Evolutionary conservation across 2,797 vertebrate species (phyloP).

Genomic region (Alosa sapidissima): DNA sequence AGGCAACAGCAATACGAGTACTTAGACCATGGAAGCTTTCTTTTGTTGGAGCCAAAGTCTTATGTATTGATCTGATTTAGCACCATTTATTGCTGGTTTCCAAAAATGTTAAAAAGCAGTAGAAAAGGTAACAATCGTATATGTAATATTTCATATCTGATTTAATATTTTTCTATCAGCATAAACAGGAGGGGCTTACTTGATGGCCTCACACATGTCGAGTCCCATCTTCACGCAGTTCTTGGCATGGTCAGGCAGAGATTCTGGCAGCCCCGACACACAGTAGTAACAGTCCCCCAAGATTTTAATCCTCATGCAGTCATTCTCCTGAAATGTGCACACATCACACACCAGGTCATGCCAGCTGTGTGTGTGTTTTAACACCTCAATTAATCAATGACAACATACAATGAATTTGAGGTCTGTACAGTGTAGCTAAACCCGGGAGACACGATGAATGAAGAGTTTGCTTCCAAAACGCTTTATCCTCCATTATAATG

Average conservation of each 20-base stretch:
- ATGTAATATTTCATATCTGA: no score
- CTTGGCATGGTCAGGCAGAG: conserved; percentile 95
- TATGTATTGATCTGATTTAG: not conserved
- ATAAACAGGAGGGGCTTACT: conserved; percentile 70
- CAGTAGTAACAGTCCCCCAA: conserved; percentile 98
- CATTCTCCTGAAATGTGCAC: conserved; percentile 84
- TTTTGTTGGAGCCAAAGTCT: not conserved
- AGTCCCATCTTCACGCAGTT: conserved; percentile 99
- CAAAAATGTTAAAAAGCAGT: not conserved
- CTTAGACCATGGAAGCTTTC: not conserved
- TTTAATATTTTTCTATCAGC: not conserved
- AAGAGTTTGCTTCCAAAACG: no score
- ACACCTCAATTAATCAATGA: not conserved
- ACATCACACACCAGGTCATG: not conserved
- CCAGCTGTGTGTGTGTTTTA: not conserved
- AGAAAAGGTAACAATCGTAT: not conserved
- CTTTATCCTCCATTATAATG: no score
- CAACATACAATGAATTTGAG: no score
- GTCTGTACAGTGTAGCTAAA: no score
- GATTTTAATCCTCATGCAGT: conserved; percentile 99
- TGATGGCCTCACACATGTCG: conserved; percentile 99
- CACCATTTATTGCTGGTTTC: not conserved
- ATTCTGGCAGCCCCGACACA: conserved; percentile 94
- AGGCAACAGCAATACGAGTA: not conserved
- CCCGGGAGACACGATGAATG: no score